Percentiles rank a stretch among this genome's conserved stretches.
These are phyloP conservation scores for Orcinus orca DNA, from an alignment of 2,113 vertebrate species.

Conservation along the genomic window DNA sequence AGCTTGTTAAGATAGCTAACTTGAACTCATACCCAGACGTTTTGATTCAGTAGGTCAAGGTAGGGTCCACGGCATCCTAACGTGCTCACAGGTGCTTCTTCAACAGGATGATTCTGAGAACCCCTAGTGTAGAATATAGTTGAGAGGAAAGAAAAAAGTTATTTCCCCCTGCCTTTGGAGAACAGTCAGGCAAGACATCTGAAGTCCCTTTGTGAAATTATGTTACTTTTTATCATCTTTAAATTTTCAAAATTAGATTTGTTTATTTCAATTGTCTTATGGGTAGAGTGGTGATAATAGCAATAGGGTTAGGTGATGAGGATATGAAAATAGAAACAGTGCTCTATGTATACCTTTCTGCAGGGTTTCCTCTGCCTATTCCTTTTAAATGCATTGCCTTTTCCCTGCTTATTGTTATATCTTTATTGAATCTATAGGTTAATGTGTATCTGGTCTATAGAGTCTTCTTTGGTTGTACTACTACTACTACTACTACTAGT, in stretches of 20 bases:
- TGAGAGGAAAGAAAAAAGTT: neutral
- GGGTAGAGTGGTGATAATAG: neutral
- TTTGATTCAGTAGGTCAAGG: neutral
- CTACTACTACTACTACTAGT: neutral
- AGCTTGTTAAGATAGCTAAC: neutral
- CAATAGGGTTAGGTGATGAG: neutral
- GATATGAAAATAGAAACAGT: neutral
- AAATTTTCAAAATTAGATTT: neutral
- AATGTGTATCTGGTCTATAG: neutral
- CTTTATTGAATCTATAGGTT: neutral
- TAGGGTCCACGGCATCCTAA: accelerated
- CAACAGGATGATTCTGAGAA: neutral
- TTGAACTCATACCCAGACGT: neutral
- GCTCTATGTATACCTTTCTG: neutral
- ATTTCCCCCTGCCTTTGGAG: neutral
- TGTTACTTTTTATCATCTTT: neutral
- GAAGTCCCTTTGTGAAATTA: neutral
- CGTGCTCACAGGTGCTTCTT: neutral
- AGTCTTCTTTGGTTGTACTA: neutral
- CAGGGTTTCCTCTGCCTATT: neutral
- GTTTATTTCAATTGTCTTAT: neutral
- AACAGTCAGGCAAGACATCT: neutral
- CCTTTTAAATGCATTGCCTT: neutral
- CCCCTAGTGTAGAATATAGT: neutral
- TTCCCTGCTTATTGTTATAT: neutral